Base-by-base conservation (phyloP, 2,113 vertebrate species). In the Brachyhypopomus occidentalis region DNA sequence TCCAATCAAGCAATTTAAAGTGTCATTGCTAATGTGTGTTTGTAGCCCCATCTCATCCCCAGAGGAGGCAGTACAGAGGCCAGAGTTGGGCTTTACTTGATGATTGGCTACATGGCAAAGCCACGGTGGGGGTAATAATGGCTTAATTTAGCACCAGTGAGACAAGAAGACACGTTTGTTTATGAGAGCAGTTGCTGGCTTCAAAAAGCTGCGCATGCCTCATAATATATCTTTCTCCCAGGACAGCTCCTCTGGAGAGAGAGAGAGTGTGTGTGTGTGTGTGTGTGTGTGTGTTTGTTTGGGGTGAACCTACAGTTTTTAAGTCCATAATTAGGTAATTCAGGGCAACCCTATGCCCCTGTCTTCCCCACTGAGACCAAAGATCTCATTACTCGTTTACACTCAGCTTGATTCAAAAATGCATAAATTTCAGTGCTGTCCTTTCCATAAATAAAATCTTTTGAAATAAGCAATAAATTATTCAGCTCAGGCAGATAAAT, bases 391-490 rank as follows among this genome's bases (percentile, higher is more conserved):
- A 70, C 20, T 69, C 17, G 25, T 69, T 69, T n/a, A 25, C n/a
- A 36, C 45, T 30, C 71, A 45, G 22, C 86, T 85, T 85, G 88
- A 82, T 83, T 78, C 88, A 85, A 85, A 79, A n/a, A 80, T 86
- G 79, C 79, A 78, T 75, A 27, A 41, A 55, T 83, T 58, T 82
- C 85, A 55, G 14, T 59, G 27, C 56, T 9, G 77, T 58, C 58
- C 78, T 84, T 81, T 86, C 8, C 41, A 84, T 38, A 76, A 86
- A 88, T 90, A 91, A 92, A 90, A 90, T 91, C 77, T 90, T 93
- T 92, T 90, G 87, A 89, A 92, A 92, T 92, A 93, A 91, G 92
- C 89, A 91, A 88, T 93, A 89, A 92, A 93, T 93, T 86, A 93
- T 93, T 93, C 86, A 93, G 83, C 14, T 55, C 41, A 64, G 62